phyloP scores from a whole-genome alignment of 2,888 invertebrate genomes.

The Blera fallax region DNA sequence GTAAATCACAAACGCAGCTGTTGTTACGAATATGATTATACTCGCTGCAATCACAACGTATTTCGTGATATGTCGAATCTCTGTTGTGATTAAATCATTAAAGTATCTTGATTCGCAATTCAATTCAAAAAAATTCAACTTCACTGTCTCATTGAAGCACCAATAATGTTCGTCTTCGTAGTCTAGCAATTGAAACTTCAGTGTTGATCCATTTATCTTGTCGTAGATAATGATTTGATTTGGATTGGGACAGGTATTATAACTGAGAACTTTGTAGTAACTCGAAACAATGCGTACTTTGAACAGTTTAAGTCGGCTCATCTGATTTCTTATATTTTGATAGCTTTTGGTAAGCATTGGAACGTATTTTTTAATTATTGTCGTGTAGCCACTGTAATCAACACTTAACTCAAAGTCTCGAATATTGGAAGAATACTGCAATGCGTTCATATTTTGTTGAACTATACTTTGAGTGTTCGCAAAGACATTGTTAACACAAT shows the following conservation, averaged over 20 bases:
- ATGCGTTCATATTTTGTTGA: not conserved
- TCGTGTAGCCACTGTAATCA: conserved; percentile 9
- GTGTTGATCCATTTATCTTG: conserved; percentile 70
- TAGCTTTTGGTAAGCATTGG: conserved; percentile 49
- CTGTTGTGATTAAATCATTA: conserved; percentile 43
- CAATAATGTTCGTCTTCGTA: conserved; percentile 79
- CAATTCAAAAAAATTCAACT: conserved; percentile 75
- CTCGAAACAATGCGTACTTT: conserved; percentile 13
- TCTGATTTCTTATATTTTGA: conserved; percentile 26
- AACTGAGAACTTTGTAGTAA: conserved; percentile 18
- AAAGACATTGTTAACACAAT: conserved; percentile 74
- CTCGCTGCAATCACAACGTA: conserved; percentile 74
- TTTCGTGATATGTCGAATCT: conserved; percentile 73
- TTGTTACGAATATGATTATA: conserved; percentile 70
- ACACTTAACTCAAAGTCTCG: not conserved
- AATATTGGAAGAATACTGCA: not conserved
- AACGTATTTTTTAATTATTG: conserved; percentile 19
- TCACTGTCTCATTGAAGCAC: conserved; percentile 80
- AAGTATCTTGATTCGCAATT: conserved; percentile 74
- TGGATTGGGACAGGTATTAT: conserved; percentile 41
- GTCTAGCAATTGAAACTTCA: conserved; percentile 80
- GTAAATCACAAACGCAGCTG: conserved; percentile 78
- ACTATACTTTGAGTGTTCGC: conserved; percentile 10
- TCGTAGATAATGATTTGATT: conserved; percentile 45
- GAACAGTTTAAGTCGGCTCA: not conserved